Percentiles rank a stretch among this genome's conserved stretches.
phyloP scores from a whole-genome alignment of 1,140 invertebrate species.

The Anastrepha obliqua region DNA sequence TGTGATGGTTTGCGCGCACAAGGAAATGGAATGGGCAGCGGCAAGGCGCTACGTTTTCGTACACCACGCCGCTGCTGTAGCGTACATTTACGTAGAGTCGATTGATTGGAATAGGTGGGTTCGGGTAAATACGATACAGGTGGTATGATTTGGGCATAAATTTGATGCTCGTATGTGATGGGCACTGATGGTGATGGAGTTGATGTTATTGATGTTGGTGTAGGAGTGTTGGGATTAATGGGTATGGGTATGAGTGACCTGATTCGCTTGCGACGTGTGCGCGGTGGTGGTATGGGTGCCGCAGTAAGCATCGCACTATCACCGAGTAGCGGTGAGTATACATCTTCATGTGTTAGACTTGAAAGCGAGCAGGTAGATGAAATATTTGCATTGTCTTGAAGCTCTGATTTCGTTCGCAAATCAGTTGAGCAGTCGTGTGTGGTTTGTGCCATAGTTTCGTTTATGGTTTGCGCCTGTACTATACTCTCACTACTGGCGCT shows the following conservation, averaged over 20 bases:
- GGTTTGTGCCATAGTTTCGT: not conserved
- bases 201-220: conserved; percentile 8
- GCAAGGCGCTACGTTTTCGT: conserved; percentile 56
- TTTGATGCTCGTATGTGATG: conserved; percentile 67
- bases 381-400: not conserved
- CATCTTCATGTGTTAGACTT: not conserved
- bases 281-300: conserved; percentile 58
- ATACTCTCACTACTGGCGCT: conserved; percentile 34
- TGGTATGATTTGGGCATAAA: conserved; percentile 68
- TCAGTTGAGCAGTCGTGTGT: not conserved
- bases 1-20: conserved; percentile 63
- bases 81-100: conserved; percentile 63
- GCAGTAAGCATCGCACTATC: not conserved
- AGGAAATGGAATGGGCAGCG: conserved; percentile 53
- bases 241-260: conserved; percentile 66
- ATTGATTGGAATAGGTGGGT: conserved; percentile 70
- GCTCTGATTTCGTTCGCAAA: not conserved
- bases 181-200: not conserved
- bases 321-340: not conserved
- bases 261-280: conserved; percentile 62
- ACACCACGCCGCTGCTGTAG: not conserved
- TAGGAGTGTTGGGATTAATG: conserved; percentile 54
- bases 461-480: conserved; percentile 3
- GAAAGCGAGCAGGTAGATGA: not conserved
- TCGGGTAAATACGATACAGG: conserved; percentile 5